These are phyloP conservation scores for Chymomyza caudatula DNA, from an alignment of 2,888 invertebrate genomes.

Conservation along the genomic window DNA sequence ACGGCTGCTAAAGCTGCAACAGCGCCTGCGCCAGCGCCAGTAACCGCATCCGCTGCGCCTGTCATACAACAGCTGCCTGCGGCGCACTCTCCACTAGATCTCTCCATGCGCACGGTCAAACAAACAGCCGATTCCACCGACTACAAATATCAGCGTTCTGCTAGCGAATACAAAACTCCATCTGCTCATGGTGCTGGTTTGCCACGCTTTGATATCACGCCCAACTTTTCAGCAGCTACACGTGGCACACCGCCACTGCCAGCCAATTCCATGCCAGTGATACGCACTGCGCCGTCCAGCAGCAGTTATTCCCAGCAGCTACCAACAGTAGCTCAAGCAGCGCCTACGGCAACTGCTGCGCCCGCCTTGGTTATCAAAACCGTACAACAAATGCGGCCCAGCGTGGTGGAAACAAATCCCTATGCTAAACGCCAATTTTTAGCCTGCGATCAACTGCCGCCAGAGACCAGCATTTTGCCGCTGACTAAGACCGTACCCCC, in stretches of 20 bases:
- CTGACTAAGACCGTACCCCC: conserved; percentile 27
- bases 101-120: conserved; percentile 92
- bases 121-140: conserved; percentile 93
- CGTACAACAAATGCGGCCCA: conserved; percentile 68
- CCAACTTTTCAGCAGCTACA: conserved; percentile 81
- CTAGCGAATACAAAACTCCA: not conserved
- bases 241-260: conserved; percentile 5
- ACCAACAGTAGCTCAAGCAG: not conserved
- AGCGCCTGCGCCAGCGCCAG: not conserved
- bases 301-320: conserved; percentile 2
- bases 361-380: conserved; percentile 52
- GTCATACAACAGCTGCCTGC: conserved; percentile 9
- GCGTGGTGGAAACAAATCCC: conserved; percentile 72
- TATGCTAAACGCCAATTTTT: conserved; percentile 57
- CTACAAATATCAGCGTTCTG: conserved; percentile 55
- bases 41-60: conserved; percentile 18
- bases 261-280: conserved; percentile 32
- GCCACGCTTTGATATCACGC: conserved; percentile 88
- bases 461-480: conserved; percentile 57
- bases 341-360: conserved; percentile 1
- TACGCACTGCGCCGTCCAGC: conserved; percentile 38
- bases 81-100: conserved; percentile 85
- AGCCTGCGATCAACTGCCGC: conserved; percentile 47
- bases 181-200: conserved; percentile 74
- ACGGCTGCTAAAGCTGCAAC: conserved; percentile 18